Evolutionary conservation across 2,888 invertebrate species (phyloP).

Genomic region (Tanytarsus gracilentus): DNA sequence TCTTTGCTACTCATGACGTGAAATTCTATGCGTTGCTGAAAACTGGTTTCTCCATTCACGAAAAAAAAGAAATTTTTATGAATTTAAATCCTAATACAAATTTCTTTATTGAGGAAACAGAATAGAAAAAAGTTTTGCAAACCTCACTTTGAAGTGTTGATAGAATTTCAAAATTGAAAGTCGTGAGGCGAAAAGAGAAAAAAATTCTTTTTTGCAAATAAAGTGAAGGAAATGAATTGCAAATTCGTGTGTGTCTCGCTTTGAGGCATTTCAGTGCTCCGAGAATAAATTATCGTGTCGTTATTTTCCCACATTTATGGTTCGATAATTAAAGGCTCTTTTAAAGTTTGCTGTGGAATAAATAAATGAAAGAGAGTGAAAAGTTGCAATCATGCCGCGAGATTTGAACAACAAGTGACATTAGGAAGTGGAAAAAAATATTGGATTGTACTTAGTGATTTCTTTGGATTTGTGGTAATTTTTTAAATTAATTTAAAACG

Average conservation of each 20-base stretch:
- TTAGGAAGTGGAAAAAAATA: too few species aligned
- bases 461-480: too few species aligned
- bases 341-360: neutral
- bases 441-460: too few species aligned
- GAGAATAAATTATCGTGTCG: constrained; percentile 3
- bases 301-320: constrained; percentile 11
- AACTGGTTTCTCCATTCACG: neutral
- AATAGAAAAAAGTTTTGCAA: neutral
- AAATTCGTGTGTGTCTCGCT: neutral
- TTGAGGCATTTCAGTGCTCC: neutral
- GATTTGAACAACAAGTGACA: too few species aligned
- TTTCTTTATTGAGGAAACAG: too few species aligned
- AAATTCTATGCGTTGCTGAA: constrained; percentile 2
- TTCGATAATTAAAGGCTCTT: constrained; percentile 1
- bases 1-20: neutral
- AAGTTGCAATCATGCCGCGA: neutral
- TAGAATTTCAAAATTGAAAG: too few species aligned
- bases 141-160: too few species aligned
- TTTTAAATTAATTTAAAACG: too few species aligned
- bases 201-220: neutral
- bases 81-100: too few species aligned
- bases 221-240: neutral
- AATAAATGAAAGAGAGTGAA: neutral
- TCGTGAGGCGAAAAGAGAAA: neutral
- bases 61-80: constrained; percentile 3